Percentiles rank a stretch among this genome's conserved stretches.
These are phyloP conservation scores for Caiman crocodilus DNA, from an alignment of 2,797 vertebrate genomes.

Conservation along the genomic window DNA sequence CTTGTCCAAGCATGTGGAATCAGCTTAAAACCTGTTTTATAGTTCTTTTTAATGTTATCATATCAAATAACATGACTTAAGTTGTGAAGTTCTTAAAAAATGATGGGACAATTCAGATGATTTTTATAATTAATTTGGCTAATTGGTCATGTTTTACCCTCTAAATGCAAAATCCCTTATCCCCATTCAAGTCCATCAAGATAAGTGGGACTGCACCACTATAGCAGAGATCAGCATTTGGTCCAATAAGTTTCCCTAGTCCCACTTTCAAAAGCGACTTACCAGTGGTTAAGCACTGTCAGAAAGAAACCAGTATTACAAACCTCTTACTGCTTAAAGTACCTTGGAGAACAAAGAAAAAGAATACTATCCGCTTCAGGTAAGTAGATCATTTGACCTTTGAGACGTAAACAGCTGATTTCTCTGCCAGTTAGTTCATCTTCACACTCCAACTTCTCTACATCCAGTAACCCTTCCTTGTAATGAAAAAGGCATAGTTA, in stretches of 20 bases:
- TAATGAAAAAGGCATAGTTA: constrained; percentile 60
- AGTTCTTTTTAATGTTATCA: too few relatives aligned
- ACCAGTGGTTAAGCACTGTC: neutral
- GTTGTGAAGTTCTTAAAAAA: too few relatives aligned
- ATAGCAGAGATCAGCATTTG: neutral
- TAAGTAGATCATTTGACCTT: constrained; percentile 99
- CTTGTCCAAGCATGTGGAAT: neutral
- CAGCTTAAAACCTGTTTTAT: too few relatives aligned
- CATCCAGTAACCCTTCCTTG: constrained; percentile 96
- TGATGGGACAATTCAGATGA: too few relatives aligned
- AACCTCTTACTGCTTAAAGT: constrained; percentile 41
- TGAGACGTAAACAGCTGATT: constrained; percentile 97
- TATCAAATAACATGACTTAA: too few relatives aligned
- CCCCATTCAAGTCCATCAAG: neutral
- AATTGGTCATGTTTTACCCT: neutral
- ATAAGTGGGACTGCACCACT: neutral
- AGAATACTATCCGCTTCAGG: constrained; percentile 98
- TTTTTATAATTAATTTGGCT: too few relatives aligned
- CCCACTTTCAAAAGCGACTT: neutral
- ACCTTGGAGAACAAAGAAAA: constrained; percentile 99
- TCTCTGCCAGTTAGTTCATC: constrained; percentile 96
- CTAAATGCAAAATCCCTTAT: rapidly evolving
- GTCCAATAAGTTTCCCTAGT: neutral
- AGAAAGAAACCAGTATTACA: neutral
- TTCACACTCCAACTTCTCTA: constrained; percentile 95